Base-by-base conservation (phyloP, 2,888 invertebrate genomes). In the Elgonia sp. region DNA sequence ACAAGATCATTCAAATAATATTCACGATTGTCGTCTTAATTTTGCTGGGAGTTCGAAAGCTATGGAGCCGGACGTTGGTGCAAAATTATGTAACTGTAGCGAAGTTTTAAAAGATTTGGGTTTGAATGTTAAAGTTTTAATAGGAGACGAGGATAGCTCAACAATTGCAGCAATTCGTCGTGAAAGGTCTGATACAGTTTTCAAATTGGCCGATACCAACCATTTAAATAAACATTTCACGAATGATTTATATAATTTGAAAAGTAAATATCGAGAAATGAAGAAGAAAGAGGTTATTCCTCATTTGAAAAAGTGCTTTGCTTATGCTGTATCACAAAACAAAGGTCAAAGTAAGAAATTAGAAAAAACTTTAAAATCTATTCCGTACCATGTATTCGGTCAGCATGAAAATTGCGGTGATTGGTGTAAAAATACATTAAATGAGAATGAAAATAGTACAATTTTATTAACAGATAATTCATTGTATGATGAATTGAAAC, bases 311-410 rank as follows among this genome's bases (percentile, higher is more conserved):
- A 73, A 73, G 53, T 55, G 73, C 53, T 73, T 53, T 16, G 53
- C 20, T 5, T 37, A 73, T 53, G 57, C 53, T 9, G 37, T 73
- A 10, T 7, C 8, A 9, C 42, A 7, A 42, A 42, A 42, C 10
- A 42, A 7, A 42, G 42, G 42, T 42, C 7, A 10, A 42, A 7
- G 8, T 7, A 10, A 7, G 7, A 10, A 42, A 7, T 42, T 42
- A 10, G 10, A 42, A 42, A 10, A 10, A 42, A n/a, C 62, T 16
- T 76, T 86, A n/a, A 14, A 20, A 14, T 20, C 81, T 6, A 67
- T 80, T 60, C 80, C 80, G 9, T 50, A 40, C 18, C 80, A 80
- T 37, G 21, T 70, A n/a, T 80, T 53, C 18, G 57, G 37, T n/a
- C 46, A 70, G 1, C 46, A 80, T 40, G 57, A 69, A 46, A 80